phyloP scores from a whole-genome alignment of 2,797 vertebrate species.

The Eleutherodactylus coqui region DNA sequence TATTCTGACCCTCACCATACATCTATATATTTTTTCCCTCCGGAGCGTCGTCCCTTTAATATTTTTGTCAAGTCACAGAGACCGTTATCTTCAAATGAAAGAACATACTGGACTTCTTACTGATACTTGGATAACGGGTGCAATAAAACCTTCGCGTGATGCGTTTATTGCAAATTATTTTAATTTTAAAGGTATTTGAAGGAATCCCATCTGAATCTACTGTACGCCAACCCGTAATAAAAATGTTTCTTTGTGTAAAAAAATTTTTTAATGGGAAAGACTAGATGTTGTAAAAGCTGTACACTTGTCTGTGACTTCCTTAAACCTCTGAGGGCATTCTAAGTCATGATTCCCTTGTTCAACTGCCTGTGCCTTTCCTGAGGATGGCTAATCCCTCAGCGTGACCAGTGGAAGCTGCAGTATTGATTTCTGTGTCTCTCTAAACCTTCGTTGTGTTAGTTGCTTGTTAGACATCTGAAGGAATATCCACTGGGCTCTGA shows the following conservation, averaged over 20 bases:
- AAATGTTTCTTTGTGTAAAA: neutral
- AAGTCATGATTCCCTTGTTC: constrained; percentile 80
- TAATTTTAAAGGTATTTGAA: neutral
- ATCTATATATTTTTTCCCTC: too few species aligned
- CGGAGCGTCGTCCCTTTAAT: too few species aligned
- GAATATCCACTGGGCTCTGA: constrained; percentile 76
- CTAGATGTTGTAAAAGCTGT: constrained; percentile 72
- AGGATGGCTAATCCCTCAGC: constrained; percentile 81
- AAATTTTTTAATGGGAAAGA: constrained; percentile 61
- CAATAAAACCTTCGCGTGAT: neutral
- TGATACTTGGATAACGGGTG: too few species aligned
- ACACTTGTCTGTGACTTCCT: constrained; percentile 73
- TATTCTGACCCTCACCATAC: too few species aligned
- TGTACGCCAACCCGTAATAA: neutral
- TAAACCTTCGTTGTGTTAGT: constrained; percentile 79
- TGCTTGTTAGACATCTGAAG: constrained; percentile 81
- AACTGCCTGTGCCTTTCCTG: constrained; percentile 74
- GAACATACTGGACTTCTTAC: too few species aligned
- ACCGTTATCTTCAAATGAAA: too few species aligned
- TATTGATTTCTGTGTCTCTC: constrained; percentile 85
- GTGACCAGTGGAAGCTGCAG: constrained; percentile 77
- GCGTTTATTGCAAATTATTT: neutral
- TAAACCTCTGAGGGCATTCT: constrained; percentile 79
- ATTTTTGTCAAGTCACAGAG: too few species aligned
- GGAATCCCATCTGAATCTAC: neutral